Evolutionary conservation across 1,140 invertebrate genomes (phyloP).

Genomic region (Neuroterus valhalla): DNA sequence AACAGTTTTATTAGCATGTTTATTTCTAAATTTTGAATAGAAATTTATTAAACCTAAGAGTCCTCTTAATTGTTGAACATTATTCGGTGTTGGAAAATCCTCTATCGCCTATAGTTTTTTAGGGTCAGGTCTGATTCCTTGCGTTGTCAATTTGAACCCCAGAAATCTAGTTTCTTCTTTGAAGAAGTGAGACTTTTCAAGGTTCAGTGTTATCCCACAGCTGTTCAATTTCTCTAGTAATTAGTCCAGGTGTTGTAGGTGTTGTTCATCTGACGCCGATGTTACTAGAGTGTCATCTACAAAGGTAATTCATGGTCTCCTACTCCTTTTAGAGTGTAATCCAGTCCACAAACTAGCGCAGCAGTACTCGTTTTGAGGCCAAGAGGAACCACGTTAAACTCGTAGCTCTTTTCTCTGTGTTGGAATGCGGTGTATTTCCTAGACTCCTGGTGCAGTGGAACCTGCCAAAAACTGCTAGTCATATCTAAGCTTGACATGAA

Average conservation of each 20-base stretch:
- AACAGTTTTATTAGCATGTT: conserved; percentile 41
- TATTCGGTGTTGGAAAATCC: conserved; percentile 46
- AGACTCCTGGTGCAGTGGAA: too few relatives aligned
- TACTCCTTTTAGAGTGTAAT: background rate
- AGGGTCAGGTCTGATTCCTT: conserved; percentile 46
- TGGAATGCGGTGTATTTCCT: conserved; percentile 60
- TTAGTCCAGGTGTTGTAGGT: conserved; percentile 44
- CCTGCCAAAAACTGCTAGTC: too few relatives aligned
- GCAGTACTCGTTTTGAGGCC: too few relatives aligned
- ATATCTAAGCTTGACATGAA: conserved; percentile 58
- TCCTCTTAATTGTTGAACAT: too few relatives aligned
- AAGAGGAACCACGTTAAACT: conserved; percentile 54
- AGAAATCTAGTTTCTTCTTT: too few relatives aligned
- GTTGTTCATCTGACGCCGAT: conserved; percentile 38
- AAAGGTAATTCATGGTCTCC: conserved; percentile 40
- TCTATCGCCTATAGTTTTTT: conserved; percentile 45
- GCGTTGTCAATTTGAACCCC: conserved; percentile 36
- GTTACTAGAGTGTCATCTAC: conserved; percentile 47
- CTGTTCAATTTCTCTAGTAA: background rate
- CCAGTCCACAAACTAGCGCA: conserved; percentile 48
- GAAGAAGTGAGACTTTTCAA: background rate
- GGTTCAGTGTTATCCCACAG: conserved; percentile 7
- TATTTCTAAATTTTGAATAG: conserved; percentile 14
- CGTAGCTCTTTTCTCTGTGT: conserved; percentile 56
- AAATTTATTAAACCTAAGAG: too few relatives aligned